phyloP scores from a whole-genome alignment of 92 coral and sea anemone genomes.

The Phenganax subtilis region DNA sequence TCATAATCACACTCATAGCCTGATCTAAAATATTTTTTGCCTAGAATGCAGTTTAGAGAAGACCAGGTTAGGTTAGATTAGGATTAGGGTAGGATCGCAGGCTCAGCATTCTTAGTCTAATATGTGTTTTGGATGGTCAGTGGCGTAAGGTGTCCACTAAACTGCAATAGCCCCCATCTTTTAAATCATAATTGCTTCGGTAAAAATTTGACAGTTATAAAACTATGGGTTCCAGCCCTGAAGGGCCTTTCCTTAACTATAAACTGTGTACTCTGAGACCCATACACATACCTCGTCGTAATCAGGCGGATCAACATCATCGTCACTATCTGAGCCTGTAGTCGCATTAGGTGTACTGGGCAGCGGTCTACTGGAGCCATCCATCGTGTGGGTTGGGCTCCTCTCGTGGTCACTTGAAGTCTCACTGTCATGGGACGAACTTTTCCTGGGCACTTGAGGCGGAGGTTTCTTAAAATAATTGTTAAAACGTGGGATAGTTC shows the following conservation, averaged over 20 bases:
- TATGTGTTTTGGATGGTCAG: too few species aligned
- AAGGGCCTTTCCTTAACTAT: not conserved
- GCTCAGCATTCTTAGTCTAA: too few species aligned
- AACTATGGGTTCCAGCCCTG: too few species aligned
- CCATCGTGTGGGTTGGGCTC: not conserved
- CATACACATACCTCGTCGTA: slow-evolving; percentile 21
- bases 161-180: too few species aligned
- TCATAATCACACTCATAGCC: too few species aligned
- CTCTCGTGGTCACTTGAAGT: not conserved
- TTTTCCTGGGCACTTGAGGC: not conserved
- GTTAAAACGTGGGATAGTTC: slow-evolving; percentile 16
- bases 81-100: too few species aligned
- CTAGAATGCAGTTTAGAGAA: too few species aligned
- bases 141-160: too few species aligned
- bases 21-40: too few species aligned
- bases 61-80: too few species aligned
- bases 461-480: not conserved
- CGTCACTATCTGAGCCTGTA: not conserved
- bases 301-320: slow-evolving; percentile 1
- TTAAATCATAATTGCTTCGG: too few species aligned
- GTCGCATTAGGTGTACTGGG: not conserved
- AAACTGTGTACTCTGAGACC: not conserved
- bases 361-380: slow-evolving; percentile 6
- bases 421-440: not conserved
- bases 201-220: not conserved